Base-by-base conservation (phyloP, 2,888 invertebrate genomes). In the Nomada fucata region DNA sequence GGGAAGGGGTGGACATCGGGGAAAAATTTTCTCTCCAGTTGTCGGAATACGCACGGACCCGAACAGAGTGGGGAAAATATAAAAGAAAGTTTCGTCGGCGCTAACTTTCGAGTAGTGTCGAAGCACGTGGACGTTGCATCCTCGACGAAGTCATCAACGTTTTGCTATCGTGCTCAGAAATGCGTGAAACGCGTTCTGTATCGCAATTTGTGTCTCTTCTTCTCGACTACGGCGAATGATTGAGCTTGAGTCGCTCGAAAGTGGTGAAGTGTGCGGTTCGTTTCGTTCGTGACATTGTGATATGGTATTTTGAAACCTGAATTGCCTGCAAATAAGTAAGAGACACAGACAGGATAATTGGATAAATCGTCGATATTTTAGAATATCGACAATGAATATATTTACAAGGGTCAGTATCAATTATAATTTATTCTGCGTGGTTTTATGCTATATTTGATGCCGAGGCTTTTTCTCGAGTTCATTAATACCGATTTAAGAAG, bases 31-130 rank as follows among this genome's bases (percentile, higher is more conserved):
- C 76, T 76, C 74, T 70, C 70, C 57, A 44, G 70, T 59, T 26
- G 64, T 36, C 13, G 26, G 67, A 53, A 36, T 13, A 68, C 20
- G 44, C 26, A 15, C 20, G 26, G 0, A 47, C 20, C 11, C 29
- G 23, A 36, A 29, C 23, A 61, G 79, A 78, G 87, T 82, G 88
- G 90, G 90, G 86, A 78, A 83, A 72, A 80, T 91, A 91, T 91
- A 91, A 91, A 90, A 88, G 86, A 83, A 79, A 79, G 81, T 82
- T 79, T 71, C 23, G 64, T 64, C 36, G 82, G 64, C 65, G 67
- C 60, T 50, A 60, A 72, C 77, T 87, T 79, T 81, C 75, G 80
- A 86, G 86, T 76, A 57, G 53, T 44, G 50, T 18, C 26, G 57
- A 60, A 63, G 15, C 44, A 44, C 44, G 36, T 76, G 63, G 26